Percentiles rank a stretch among this genome's conserved stretches.
Conservation (phyloP, 2,113 vertebrate species). For the Panthera tigris region DNA sequence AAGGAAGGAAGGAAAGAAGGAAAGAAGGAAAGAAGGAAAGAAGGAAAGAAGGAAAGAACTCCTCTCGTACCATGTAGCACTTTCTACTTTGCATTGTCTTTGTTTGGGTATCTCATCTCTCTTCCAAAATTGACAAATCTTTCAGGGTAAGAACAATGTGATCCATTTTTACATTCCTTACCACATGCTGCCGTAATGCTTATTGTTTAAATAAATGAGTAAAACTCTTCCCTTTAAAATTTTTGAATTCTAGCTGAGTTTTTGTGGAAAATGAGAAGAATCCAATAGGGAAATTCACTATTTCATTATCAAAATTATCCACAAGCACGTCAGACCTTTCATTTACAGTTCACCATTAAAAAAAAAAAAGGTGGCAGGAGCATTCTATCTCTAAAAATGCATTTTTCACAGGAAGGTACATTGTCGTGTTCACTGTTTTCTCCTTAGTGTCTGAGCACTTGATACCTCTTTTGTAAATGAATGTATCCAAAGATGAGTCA, state of each 20-base stretch:
- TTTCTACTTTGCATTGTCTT: not conserved
- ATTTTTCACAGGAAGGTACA: not conserved
- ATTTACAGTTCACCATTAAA: not conserved
- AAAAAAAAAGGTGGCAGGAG: not conserved
- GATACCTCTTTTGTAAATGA: not conserved
- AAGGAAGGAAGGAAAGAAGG: no score
- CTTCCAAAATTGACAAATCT: not conserved
- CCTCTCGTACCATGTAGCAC: not conserved
- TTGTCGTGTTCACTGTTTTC: not conserved
- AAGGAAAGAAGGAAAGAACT: not conserved
- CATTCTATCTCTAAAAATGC: not conserved
- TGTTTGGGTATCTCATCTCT: not conserved
- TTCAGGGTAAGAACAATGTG: not conserved
- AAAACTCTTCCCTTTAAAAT: not conserved
- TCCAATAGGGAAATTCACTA: not conserved
- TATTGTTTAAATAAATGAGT: constrained; percentile 11
- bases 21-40: no score
- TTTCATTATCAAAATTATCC: not conserved
- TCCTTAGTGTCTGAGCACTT: not conserved
- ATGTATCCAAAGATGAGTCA: not conserved
- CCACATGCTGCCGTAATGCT: not conserved
- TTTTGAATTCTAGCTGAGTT: not conserved
- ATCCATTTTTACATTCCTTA: constrained; percentile 11
- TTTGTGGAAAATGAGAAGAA: not conserved
- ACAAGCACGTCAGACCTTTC: not conserved